These are phyloP conservation scores for Drosophila birchii DNA, from an alignment of 2,888 invertebrate genomes.

Conservation along the genomic window DNA sequence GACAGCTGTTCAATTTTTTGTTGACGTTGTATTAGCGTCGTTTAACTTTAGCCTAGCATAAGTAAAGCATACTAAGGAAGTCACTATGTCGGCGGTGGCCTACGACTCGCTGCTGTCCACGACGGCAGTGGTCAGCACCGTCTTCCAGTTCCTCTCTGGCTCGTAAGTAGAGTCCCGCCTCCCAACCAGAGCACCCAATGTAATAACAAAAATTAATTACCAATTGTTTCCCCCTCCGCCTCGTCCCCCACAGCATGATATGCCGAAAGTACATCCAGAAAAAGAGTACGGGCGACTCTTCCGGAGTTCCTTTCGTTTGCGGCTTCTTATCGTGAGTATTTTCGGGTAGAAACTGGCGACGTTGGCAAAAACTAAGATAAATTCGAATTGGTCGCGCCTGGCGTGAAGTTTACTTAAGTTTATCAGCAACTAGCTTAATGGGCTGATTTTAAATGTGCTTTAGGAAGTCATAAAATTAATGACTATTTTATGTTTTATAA, in stretches of 20 bases:
- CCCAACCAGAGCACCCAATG: slow-evolving; percentile 1
- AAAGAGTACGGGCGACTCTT: slow-evolving; percentile 91
- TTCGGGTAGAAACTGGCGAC: slow-evolving; percentile 86
- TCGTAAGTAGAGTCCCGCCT: slow-evolving; percentile 87
- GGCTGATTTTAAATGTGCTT: background rate
- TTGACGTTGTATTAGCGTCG: slow-evolving; percentile 67
- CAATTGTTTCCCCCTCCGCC: slow-evolving; percentile 1
- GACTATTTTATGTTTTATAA: background rate
- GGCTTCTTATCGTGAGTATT: slow-evolving; percentile 91
- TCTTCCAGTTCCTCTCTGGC: slow-evolving; percentile 94
- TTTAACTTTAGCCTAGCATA: slow-evolving; percentile 22
- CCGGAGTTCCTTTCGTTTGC: slow-evolving; percentile 91
- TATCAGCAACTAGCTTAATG: slow-evolving; percentile 1
- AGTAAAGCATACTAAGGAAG: slow-evolving; percentile 18
- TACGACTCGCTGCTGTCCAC: slow-evolving; percentile 80
- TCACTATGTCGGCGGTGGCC: slow-evolving; percentile 54
- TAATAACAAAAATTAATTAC: slow-evolving; percentile 1
- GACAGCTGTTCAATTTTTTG: slow-evolving; percentile 74
- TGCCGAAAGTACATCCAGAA: slow-evolving; percentile 91
- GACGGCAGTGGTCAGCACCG: slow-evolving; percentile 90
- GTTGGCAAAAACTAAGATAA: slow-evolving; percentile 52
- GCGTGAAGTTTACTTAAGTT: background rate
- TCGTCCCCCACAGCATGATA: slow-evolving; percentile 87
- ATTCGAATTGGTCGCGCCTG: slow-evolving; percentile 20
- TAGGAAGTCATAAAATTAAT: no score